Conservation (phyloP, 2,888 invertebrate species). For the Rosalia funebris region DNA sequence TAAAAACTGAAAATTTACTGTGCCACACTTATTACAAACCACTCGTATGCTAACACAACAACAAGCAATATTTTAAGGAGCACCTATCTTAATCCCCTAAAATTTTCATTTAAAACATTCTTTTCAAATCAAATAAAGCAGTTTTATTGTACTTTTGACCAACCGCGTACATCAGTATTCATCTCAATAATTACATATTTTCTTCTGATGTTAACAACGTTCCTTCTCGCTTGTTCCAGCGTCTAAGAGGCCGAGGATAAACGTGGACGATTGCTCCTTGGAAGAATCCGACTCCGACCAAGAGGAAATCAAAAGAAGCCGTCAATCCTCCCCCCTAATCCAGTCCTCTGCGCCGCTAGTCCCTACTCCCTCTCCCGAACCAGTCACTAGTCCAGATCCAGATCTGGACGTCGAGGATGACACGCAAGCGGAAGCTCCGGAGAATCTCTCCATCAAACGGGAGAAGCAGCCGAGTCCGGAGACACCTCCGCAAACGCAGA, state of each 20-base stretch:
- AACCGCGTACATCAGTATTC: no score
- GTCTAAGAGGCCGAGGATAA: conserved; percentile 64
- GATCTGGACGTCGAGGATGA: conserved; percentile 67
- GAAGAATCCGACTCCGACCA: conserved; percentile 66
- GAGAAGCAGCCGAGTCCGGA: conserved; percentile 67
- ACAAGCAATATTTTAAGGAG: no score
- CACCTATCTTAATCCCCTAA: no score
- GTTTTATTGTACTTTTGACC: no score
- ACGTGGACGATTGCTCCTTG: conserved; percentile 62
- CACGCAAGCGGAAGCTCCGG: conserved; percentile 72
- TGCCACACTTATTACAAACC: no score
- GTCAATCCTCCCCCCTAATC: conserved; percentile 59
- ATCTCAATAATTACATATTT: background rate
- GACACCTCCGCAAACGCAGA: conserved; percentile 59
- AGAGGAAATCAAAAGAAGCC: conserved; percentile 57
- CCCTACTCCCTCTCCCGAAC: conserved; percentile 59
- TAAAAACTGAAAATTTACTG: no score
- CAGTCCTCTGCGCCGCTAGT: conserved; percentile 58
- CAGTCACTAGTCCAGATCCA: conserved; percentile 60
- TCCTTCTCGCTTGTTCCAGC: conserved; percentile 54
- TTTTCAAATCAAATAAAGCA: no score
- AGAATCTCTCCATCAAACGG: conserved; percentile 80
- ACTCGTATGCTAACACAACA: no score
- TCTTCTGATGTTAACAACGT: no score
- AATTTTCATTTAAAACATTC: no score